These are phyloP conservation scores for Drosophila sulfurigaster DNA, from an alignment of 1,140 invertebrate species.

Conservation along the genomic window DNA sequence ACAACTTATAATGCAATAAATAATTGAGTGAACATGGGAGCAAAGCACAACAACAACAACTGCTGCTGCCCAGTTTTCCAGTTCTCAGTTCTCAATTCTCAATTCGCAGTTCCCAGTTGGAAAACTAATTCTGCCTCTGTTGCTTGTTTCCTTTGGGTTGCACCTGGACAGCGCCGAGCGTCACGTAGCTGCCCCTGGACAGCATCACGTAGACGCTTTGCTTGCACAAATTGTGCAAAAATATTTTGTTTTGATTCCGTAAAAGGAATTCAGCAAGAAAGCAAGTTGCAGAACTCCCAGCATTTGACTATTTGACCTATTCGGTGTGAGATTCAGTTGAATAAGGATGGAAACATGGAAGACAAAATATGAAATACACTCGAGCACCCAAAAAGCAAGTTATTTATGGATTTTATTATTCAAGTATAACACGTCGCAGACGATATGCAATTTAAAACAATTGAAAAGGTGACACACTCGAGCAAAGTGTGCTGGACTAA, in stretches of 20 bases:
- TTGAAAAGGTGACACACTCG: too few species aligned
- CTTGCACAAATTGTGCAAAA: conserved; percentile 37
- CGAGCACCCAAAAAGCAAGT: not conserved
- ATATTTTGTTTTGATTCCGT: conserved; percentile 28
- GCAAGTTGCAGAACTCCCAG: not conserved
- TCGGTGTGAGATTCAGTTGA: not conserved
- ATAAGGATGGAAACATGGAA: not conserved
- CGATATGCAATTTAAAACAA: not conserved
- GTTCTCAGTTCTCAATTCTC: not conserved
- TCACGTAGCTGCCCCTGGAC: conserved; percentile 18
- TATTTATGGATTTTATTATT: conserved; percentile 11
- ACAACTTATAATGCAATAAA: conserved; percentile 28
- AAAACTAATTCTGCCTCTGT: not conserved
- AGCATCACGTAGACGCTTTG: conserved; percentile 39
- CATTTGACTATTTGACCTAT: conserved; percentile 25
- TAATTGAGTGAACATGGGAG: conserved; percentile 30
- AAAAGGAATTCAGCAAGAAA: conserved; percentile 4
- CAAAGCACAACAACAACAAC: not conserved
- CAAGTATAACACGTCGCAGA: conserved; percentile 13
- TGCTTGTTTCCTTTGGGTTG: not conserved
- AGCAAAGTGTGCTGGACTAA: not conserved
- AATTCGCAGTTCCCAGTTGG: conserved; percentile 4
- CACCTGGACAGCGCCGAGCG: conserved; percentile 1
- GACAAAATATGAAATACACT: not conserved
- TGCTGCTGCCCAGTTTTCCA: not conserved